Percentiles rank a stretch among this genome's conserved stretches.
phyloP scores from a whole-genome alignment of 2,113 vertebrate species.

The Theristicus caerulescens region DNA sequence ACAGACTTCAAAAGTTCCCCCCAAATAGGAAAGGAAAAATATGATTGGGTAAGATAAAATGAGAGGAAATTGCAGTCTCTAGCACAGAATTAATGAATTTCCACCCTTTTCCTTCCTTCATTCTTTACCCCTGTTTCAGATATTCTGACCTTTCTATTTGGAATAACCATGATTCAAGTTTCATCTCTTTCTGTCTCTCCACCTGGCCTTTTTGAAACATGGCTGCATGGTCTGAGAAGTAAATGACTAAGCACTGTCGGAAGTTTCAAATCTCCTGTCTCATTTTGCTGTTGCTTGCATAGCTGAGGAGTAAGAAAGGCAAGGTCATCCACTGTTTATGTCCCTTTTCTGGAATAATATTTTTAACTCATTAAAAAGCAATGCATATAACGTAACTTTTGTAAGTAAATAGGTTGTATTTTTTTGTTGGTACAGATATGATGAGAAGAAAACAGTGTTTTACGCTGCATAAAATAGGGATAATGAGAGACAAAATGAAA shows the following conservation, averaged over 20 bases:
- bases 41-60: neutral
- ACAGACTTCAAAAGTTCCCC: neutral
- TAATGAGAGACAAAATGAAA: neutral
- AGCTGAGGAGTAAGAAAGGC: neutral
- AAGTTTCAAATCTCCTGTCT: neutral
- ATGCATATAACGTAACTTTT: neutral
- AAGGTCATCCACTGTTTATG: neutral
- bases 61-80: neutral
- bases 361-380: neutral
- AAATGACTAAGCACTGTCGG: neutral
- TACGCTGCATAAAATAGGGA: neutral
- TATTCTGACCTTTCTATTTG: neutral
- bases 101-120: neutral
- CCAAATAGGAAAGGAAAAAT: neutral
- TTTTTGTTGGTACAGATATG: neutral
- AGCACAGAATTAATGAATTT: neutral
- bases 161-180: neutral
- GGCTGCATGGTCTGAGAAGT: neutral
- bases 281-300: neutral
- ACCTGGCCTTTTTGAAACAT: neutral
- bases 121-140: neutral
- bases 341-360: neutral
- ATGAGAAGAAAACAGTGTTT: neutral
- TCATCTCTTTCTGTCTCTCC: neutral
- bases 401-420: neutral